phyloP scores from a whole-genome alignment of 2,113 vertebrate species.

The Campylomormyrus numenius region DNA sequence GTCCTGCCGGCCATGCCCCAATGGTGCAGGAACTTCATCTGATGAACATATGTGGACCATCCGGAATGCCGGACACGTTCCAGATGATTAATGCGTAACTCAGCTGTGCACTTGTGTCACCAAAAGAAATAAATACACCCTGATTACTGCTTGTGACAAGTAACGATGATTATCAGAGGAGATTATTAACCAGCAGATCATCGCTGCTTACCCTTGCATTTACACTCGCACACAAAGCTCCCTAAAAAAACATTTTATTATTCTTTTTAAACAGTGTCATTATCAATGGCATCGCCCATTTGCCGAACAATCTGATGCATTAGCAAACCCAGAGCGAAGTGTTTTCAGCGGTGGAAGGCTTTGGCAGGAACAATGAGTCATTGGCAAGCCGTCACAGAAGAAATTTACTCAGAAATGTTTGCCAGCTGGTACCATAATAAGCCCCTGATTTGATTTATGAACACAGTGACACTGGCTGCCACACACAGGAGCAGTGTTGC shows the following conservation, averaged over 20 bases:
- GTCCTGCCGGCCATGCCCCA: no score
- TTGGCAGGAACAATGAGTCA: conserved; percentile 25
- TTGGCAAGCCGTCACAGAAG: conserved; percentile 16
- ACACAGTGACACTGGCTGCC: conserved; percentile 10
- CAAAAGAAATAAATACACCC: neutral
- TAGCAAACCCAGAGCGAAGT: neutral
- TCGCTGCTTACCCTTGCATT: neutral
- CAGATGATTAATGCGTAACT: neutral
- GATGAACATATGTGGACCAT: neutral
- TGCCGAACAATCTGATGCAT: neutral
- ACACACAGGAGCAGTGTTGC: neutral
- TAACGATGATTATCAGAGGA: neutral
- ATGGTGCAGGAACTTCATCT: neutral
- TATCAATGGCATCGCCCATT: neutral
- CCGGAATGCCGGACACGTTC: neutral
- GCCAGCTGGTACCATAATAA: conserved; percentile 17
- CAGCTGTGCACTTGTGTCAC: neutral
- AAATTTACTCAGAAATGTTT: conserved; percentile 23
- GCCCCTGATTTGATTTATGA: conserved; percentile 17
- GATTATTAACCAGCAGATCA: neutral
- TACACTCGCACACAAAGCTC: neutral
- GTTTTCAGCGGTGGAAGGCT: conserved; percentile 7
- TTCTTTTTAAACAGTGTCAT: neutral
- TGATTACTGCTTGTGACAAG: neutral
- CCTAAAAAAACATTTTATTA: neutral